A percentile compares a stretch with the other conserved stretches of the same genome.
Evolutionary conservation across 2,113 vertebrate genomes (phyloP).

Genomic region (Xenus cinereus): DNA sequence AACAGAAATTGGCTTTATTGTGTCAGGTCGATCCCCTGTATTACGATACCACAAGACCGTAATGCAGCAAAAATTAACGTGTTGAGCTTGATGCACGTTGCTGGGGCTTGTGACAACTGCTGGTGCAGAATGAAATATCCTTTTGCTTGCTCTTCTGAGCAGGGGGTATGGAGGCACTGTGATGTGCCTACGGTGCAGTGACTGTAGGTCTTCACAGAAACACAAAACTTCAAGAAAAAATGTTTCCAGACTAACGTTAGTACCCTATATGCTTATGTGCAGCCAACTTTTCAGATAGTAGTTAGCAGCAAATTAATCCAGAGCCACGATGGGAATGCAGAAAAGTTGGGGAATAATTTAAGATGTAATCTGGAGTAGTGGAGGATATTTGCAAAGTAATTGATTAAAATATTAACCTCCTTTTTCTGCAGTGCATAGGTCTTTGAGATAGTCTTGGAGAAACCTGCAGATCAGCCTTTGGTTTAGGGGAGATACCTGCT

Average conservation of each 20-base stretch:
- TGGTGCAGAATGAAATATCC: neutral
- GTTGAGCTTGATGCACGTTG: rapidly evolving
- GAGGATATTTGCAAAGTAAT: neutral
- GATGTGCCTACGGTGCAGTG: too few species aligned
- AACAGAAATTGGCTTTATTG: neutral
- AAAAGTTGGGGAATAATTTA: neutral
- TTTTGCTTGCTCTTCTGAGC: neutral
- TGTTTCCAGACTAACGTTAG: neutral
- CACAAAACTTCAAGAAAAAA: neutral
- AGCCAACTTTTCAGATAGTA: neutral
- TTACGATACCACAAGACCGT: neutral
- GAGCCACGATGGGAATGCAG: neutral
- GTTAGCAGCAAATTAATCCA: neutral
- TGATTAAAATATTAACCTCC: neutral
- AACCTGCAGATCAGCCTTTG: neutral
- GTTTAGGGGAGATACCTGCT: neutral
- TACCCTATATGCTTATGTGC: neutral
- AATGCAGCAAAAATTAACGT: rapidly evolving
- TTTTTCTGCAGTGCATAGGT: neutral
- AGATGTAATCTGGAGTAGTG: neutral
- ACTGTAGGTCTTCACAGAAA: neutral
- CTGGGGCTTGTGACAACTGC: neutral
- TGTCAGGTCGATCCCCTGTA: neutral
- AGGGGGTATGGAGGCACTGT: neutral
- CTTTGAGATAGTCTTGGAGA: neutral